These are phyloP conservation scores for Sarcoramphus papa DNA, from an alignment of 2,797 vertebrate species.

Conservation along the genomic window DNA sequence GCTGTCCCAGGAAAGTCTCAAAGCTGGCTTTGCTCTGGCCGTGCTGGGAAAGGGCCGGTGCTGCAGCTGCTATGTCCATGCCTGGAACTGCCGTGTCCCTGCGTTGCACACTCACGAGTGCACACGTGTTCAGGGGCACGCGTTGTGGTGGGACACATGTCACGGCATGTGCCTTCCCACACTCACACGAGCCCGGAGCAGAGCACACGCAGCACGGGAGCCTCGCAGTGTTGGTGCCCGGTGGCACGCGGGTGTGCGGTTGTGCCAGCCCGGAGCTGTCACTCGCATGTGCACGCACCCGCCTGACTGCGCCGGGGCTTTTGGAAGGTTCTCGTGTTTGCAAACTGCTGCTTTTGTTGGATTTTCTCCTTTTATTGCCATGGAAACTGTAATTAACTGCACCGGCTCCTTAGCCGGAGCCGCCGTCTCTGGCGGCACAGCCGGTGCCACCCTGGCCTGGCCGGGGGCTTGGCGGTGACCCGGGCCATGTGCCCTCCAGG, in stretches of 20 bases:
- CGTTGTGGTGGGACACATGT: fast-evolving
- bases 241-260: background rate
- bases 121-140: background rate
- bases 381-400: slow-evolving; percentile 59
- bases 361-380: slow-evolving; percentile 37
- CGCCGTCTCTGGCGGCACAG: background rate
- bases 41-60: background rate
- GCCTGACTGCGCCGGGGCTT: fast-evolving
- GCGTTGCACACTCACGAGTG: background rate
- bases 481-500: background rate
- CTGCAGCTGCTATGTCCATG: background rate
- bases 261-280: background rate
- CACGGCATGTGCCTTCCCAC: fast-evolving
- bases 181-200: background rate
- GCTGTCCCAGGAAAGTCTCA: background rate
- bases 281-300: fast-evolving
- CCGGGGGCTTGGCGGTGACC: background rate
- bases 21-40: background rate
- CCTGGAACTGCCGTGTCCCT: fast-evolving
- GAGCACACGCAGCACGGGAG: fast-evolving
- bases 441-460: background rate
- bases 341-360: slow-evolving; percentile 21
- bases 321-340: background rate
- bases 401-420: background rate
- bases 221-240: fast-evolving